These are phyloP conservation scores for Fratercula arctica DNA, from an alignment of 2,797 vertebrate genomes.

Conservation along the genomic window DNA sequence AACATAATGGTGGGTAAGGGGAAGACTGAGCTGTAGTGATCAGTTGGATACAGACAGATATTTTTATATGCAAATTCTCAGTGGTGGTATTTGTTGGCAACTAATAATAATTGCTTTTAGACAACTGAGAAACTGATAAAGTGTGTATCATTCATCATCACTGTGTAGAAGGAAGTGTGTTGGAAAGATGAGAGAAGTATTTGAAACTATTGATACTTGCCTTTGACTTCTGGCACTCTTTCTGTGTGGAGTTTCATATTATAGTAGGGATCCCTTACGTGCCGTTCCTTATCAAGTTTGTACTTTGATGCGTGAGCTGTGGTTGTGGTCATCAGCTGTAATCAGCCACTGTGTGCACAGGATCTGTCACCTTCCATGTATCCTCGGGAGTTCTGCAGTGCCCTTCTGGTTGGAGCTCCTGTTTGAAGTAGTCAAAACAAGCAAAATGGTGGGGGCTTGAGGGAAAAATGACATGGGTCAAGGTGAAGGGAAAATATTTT, in stretches of 20 bases:
- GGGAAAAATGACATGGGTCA: neutral
- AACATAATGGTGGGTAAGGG: neutral
- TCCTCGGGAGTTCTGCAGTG: neutral
- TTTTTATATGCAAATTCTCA: neutral
- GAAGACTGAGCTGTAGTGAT: neutral
- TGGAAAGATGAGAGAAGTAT: neutral
- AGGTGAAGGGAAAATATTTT: neutral
- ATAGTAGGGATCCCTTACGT: neutral
- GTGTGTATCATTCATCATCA: neutral
- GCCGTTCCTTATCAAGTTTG: neutral
- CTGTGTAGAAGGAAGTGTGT: neutral
- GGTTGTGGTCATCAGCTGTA: neutral
- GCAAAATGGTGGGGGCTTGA: neutral
- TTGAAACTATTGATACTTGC: neutral
- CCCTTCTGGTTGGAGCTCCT: neutral
- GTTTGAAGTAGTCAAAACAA: neutral
- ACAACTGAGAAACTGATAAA: neutral
- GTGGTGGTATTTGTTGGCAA: neutral
- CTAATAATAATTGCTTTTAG: neutral
- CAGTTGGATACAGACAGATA: neutral
- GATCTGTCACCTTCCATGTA: neutral
- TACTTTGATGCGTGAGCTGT: neutral
- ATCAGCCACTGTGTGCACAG: rapidly evolving
- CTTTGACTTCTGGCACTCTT: neutral
- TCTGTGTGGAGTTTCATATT: neutral